Percentiles rank a stretch among this genome's conserved stretches.
These are phyloP conservation scores for Hypocryptadius cinnamomeus DNA, from an alignment of 2,113 vertebrate genomes.

Conservation along the genomic window DNA sequence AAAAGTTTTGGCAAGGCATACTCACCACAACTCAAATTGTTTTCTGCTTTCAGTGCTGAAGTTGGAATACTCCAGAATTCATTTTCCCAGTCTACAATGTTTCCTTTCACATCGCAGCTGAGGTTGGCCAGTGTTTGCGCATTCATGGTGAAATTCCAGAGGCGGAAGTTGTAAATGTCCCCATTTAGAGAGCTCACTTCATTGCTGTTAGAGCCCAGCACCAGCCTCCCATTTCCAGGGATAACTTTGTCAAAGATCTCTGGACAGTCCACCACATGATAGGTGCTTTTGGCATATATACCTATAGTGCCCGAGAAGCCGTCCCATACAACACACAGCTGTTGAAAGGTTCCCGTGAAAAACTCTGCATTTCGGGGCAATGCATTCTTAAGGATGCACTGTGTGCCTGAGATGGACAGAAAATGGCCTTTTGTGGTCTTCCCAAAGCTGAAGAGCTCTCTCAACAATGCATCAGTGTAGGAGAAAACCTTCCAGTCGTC, in stretches of 20 bases:
- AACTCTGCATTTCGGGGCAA: constrained; percentile 66
- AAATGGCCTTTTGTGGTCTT: constrained; percentile 52
- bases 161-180: constrained; percentile 89
- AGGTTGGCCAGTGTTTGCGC: constrained; percentile 68
- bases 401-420: constrained; percentile 47
- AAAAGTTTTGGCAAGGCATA: constrained; percentile 39
- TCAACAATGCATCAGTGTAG: constrained; percentile 54
- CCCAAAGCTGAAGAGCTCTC: constrained; percentile 71
- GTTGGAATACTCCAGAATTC: constrained; percentile 84
- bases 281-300: constrained; percentile 63
- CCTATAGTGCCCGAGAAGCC: constrained; percentile 61
- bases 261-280: constrained; percentile 60
- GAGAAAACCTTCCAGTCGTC: constrained; percentile 82
- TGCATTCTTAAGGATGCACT: constrained; percentile 69
- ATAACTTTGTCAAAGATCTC: constrained; percentile 54
- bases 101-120: constrained; percentile 81
- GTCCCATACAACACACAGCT: constrained; percentile 79
- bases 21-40: constrained; percentile 94
- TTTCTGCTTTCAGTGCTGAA: constrained; percentile 78
- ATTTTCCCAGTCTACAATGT: constrained; percentile 92
- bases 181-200: constrained; percentile 73
- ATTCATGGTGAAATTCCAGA: constrained; percentile 87
- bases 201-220: constrained; percentile 72
- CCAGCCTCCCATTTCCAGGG: constrained; percentile 70
- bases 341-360: constrained; percentile 73